phyloP scores from a whole-genome alignment of 2,113 vertebrate genomes.

The Noturus placidus region DNA sequence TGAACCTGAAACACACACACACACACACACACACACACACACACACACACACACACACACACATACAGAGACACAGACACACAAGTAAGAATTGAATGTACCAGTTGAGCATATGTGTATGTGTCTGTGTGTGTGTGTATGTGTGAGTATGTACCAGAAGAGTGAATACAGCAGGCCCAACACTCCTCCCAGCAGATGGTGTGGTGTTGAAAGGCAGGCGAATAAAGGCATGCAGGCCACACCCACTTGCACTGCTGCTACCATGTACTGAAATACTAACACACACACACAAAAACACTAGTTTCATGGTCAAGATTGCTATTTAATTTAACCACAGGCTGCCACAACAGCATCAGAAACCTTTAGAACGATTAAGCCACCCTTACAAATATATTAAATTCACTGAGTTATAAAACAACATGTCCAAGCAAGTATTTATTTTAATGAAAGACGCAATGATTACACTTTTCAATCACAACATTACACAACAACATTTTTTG shows the following conservation, averaged over 20 bases:
- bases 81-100: no score
- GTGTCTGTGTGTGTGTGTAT: neutral
- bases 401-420: neutral
- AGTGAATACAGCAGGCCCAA: constrained; percentile 82
- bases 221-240: constrained; percentile 84
- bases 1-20: neutral
- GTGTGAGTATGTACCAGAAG: constrained; percentile 67
- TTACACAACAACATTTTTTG: no score
- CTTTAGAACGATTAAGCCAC: no score
- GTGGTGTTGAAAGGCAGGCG: constrained; percentile 81
- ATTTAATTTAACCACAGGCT: neutral
- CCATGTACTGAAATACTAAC: constrained; percentile 78
- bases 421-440: neutral
- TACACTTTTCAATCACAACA: no score
- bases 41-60: neutral
- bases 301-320: neutral
- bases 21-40: neutral
- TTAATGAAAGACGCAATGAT: no score
- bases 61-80: no score
- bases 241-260: constrained; percentile 81
- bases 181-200: constrained; percentile 67
- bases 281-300: neutral
- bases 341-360: no score
- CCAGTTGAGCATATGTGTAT: neutral
- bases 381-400: neutral